Percentiles rank a stretch among this genome's conserved stretches.
These are phyloP conservation scores for Lasius platythorax DNA, from an alignment of 2,888 invertebrate species.

Conservation along the genomic window DNA sequence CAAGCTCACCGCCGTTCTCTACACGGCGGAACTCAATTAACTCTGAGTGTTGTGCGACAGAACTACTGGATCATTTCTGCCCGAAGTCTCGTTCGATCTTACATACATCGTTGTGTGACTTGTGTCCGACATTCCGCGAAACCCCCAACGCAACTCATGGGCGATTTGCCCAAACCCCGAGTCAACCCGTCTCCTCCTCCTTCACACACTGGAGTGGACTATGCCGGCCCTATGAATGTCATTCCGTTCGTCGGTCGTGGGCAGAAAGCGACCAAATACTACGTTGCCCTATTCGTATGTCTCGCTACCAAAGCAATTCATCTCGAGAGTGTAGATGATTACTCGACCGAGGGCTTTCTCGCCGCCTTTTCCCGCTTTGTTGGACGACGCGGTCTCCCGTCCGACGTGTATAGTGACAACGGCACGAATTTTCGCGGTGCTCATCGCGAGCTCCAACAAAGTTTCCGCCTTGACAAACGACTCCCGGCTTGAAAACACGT, in stretches of 20 bases:
- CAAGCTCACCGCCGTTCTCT: background rate
- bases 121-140: background rate
- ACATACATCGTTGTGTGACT: background rate
- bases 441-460: too few relatives aligned
- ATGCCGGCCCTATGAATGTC: too few relatives aligned
- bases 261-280: background rate
- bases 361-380: background rate
- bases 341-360: background rate
- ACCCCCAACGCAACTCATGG: background rate
- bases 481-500: too few relatives aligned
- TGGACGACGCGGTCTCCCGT: background rate
- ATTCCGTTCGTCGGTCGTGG: too few relatives aligned
- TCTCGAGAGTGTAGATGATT: background rate
- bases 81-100: fast-evolving
- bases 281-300: background rate
- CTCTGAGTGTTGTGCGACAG: background rate
- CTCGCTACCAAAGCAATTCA: background rate
- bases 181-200: background rate
- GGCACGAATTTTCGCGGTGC: too few relatives aligned
- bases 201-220: too few relatives aligned
- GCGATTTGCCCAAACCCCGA: background rate
- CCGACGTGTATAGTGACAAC: too few relatives aligned
- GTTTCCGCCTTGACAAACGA: too few relatives aligned
- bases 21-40: background rate
- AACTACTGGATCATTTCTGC: background rate